phyloP scores from a whole-genome alignment of 1,140 invertebrate genomes.

The Babylonia areolata region DNA sequence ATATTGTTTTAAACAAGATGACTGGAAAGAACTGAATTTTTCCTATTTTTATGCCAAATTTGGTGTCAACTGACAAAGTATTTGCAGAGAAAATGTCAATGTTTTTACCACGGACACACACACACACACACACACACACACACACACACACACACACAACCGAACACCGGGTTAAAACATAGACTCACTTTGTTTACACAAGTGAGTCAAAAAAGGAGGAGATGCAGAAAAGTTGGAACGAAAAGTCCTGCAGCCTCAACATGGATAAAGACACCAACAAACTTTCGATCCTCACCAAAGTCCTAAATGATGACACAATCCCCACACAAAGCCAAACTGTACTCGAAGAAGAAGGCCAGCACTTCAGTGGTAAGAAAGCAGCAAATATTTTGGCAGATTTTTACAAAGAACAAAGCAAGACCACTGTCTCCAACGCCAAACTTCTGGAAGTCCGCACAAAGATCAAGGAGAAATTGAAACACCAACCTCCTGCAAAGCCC shows the following conservation, averaged over 20 bases:
- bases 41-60: no score
- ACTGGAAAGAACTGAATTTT: no score
- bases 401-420: neutral
- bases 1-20: no score
- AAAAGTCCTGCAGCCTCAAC: constrained; percentile 4
- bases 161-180: no score
- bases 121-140: no score
- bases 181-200: no score
- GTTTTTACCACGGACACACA: no score
- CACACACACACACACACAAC: no score
- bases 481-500: neutral
- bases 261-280: constrained; percentile 24
- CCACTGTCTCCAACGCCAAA: neutral
- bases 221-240: neutral
- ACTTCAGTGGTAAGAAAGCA: neutral
- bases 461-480: neutral
- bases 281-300: neutral
- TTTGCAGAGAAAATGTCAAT: no score
- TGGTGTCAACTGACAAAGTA: no score
- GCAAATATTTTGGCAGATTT: neutral
- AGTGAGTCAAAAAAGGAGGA: neutral
- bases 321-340: neutral
- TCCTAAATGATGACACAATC: neutral
- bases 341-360: neutral
- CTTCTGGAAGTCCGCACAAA: neutral